Conservation (phyloP, 2,888 invertebrate genomes). For the Agrotis clavis region DNA sequence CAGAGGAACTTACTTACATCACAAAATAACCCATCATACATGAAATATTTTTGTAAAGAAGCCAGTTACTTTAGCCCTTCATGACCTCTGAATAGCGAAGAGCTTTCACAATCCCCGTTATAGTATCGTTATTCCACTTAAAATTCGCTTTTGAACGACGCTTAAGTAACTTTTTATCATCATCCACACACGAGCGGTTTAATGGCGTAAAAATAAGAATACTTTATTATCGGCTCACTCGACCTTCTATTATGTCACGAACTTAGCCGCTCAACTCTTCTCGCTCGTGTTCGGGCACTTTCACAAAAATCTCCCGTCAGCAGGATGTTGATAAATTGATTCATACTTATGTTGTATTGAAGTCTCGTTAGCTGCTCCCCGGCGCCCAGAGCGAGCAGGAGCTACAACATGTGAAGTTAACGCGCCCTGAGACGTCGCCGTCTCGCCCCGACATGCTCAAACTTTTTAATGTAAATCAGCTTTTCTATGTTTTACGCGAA, state of each 20-base stretch:
- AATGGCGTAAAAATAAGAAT: slow-evolving; percentile 58
- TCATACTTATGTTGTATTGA: slow-evolving; percentile 67
- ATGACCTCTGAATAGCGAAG: slow-evolving; percentile 27
- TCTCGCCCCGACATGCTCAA: slow-evolving; percentile 23
- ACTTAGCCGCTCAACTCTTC: slow-evolving; percentile 42
- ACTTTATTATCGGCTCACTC: slow-evolving; percentile 53
- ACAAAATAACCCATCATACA: not conserved
- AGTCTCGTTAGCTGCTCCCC: slow-evolving; percentile 66
- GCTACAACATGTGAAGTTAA: slow-evolving; percentile 57
- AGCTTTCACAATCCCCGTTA: slow-evolving; percentile 31
- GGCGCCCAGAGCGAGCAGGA: slow-evolving; percentile 21
- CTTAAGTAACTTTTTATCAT: slow-evolving; percentile 56
- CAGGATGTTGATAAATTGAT: slow-evolving; percentile 71
- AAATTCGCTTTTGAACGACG: slow-evolving; percentile 43
- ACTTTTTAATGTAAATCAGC: slow-evolving; percentile 52
- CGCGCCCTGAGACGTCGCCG: slow-evolving; percentile 29
- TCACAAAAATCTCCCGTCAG: slow-evolving; percentile 55
- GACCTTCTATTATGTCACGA: slow-evolving; percentile 52
- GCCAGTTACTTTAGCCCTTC: slow-evolving; percentile 26
- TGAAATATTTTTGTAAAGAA: slow-evolving; percentile 8
- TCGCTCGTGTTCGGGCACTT: slow-evolving; percentile 39
- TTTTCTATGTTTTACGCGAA: slow-evolving; percentile 40
- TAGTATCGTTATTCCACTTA: slow-evolving; percentile 43
- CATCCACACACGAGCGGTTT: slow-evolving; percentile 52
- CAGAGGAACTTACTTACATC: not conserved